Evolutionary conservation across 92 coral and sea anemone genomes (phyloP).

Genomic region (Palythoa grandiflora): DNA sequence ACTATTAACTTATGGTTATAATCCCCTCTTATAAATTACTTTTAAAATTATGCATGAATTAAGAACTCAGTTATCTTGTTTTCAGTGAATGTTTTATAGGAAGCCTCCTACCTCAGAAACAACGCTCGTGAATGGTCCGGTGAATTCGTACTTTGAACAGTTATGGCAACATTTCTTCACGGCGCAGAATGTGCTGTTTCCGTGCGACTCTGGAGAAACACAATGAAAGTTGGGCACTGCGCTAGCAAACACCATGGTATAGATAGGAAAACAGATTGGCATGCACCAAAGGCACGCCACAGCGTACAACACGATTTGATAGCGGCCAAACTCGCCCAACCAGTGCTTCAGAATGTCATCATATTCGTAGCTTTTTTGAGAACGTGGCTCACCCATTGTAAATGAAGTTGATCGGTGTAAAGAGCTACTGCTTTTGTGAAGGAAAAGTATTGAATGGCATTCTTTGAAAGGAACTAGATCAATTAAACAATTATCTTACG

Average conservation of each 20-base stretch:
- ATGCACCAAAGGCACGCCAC: conserved; percentile 38
- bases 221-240: conserved; percentile 32
- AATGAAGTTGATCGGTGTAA: neutral
- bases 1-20: no score
- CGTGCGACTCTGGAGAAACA: neutral
- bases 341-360: conserved; percentile 29
- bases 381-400: conserved; percentile 17
- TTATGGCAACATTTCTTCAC: conserved; percentile 64
- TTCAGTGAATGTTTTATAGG: neutral
- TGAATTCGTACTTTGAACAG: conserved; percentile 71
- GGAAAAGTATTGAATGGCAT: neutral
- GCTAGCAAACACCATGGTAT: conserved; percentile 46
- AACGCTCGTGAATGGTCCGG: conserved; percentile 71
- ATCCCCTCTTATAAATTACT: no score
- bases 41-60: neutral
- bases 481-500: neutral
- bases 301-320: conserved; percentile 34
- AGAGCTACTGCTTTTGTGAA: neutral
- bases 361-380: conserved; percentile 15
- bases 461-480: neutral
- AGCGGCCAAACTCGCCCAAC: conserved; percentile 46
- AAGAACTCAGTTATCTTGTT: neutral
- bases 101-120: conserved; percentile 76
- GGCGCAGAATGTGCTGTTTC: conserved; percentile 17
- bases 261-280: conserved; percentile 38